These are phyloP conservation scores for Tyrannus savana DNA, from an alignment of 2,113 vertebrate genomes.

Conservation along the genomic window DNA sequence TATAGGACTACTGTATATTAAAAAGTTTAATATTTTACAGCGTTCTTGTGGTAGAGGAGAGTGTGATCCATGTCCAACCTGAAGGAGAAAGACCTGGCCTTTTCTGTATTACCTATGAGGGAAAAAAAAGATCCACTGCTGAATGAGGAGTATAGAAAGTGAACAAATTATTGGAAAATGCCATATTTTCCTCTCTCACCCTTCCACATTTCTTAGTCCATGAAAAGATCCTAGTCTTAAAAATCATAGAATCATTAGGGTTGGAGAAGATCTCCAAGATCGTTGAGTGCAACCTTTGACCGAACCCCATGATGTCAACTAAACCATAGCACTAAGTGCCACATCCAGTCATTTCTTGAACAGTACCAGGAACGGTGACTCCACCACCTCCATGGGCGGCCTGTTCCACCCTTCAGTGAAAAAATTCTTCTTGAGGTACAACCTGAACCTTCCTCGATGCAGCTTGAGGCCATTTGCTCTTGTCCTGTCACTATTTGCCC, in stretches of 20 bases:
- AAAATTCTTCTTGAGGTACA: neutral
- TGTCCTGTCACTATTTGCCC: neutral
- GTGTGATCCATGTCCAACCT: accelerated
- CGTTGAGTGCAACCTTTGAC: neutral
- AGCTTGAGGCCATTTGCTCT: neutral
- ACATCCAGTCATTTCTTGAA: neutral
- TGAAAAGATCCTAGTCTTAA: neutral
- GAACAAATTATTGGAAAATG: neutral
- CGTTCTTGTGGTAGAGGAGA: neutral
- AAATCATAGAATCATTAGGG: neutral
- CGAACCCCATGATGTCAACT: neutral
- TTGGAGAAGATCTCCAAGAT: neutral
- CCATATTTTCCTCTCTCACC: neutral
- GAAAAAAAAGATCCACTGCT: neutral
- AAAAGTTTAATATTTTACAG: neutral
- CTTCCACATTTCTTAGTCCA: neutral
- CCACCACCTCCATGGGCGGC: neutral
- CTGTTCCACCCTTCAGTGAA: neutral
- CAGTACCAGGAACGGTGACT: neutral
- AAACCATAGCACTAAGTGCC: neutral
- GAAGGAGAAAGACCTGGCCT: neutral
- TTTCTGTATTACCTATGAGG: neutral
- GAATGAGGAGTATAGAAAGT: neutral
- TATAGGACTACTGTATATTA: neutral
- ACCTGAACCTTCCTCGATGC: neutral